These are phyloP conservation scores for Caenorhabditis imperialis DNA, from an alignment of 2,888 invertebrate species.

Conservation along the genomic window DNA sequence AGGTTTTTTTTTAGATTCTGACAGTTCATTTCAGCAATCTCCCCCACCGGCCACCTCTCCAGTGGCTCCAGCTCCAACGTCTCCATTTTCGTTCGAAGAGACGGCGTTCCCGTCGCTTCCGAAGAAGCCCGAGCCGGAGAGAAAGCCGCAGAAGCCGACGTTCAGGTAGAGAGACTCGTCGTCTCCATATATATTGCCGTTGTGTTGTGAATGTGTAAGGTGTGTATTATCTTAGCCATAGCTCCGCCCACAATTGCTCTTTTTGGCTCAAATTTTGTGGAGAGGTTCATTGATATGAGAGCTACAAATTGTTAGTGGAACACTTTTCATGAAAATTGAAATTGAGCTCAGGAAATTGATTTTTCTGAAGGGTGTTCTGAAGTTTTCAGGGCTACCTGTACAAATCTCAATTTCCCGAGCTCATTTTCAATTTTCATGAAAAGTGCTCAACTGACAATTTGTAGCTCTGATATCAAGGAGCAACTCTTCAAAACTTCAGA, in stretches of 20 bases:
- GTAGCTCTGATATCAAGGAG: too few relatives aligned
- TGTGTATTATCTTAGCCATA: conserved; percentile 8
- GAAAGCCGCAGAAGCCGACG: conserved; percentile 57
- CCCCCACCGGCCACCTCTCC: conserved; percentile 8
- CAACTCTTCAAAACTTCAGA: background rate
- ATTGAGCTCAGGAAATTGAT: background rate
- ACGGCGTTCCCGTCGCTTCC: conserved; percentile 67
- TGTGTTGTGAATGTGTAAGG: conserved; percentile 34
- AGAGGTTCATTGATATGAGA: too few relatives aligned
- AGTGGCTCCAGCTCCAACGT: background rate
- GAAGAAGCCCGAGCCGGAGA: conserved; percentile 60
- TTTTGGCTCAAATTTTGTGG: too few relatives aligned
- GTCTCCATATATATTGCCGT: conserved; percentile 25
- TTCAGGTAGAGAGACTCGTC: conserved; percentile 57
- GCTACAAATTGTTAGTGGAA: conserved; percentile 5
- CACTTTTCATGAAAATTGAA: background rate
- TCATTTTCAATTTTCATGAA: background rate
- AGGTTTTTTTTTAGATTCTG: background rate
- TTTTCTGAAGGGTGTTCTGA: too few relatives aligned
- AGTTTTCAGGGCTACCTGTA: background rate
- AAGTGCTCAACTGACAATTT: too few relatives aligned
- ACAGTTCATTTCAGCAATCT: conserved; percentile 11
- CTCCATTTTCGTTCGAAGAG: conserved; percentile 67
- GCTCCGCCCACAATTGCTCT: too few relatives aligned
- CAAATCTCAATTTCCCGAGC: too few relatives aligned